A percentile compares a stretch with the other conserved stretches of the same genome.
phyloP scores from a whole-genome alignment of 1,140 invertebrate genomes.

The Oscheius sp. region DNA sequence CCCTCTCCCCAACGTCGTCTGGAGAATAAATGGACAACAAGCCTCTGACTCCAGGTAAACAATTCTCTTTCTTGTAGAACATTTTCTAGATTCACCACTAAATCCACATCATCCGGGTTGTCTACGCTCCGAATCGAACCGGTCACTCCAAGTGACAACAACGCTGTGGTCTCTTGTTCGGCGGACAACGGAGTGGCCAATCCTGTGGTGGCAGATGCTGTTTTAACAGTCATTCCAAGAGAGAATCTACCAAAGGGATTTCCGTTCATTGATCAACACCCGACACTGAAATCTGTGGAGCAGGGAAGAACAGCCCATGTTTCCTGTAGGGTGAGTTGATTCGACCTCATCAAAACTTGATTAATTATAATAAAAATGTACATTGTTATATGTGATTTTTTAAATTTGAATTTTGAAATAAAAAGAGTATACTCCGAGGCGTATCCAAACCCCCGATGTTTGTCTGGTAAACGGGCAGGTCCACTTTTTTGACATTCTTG shows the following conservation, averaged over 20 bases:
- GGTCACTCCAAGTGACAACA: constrained; percentile 76
- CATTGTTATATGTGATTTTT: no score
- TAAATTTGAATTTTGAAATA: no score
- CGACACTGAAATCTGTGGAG: constrained; percentile 85
- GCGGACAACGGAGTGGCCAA: constrained; percentile 93
- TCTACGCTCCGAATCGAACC: constrained; percentile 83
- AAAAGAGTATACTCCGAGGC: no score
- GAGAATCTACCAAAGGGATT: constrained; percentile 77
- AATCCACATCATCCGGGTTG: constrained; percentile 69
- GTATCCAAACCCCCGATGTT: no score
- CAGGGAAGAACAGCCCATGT: constrained; percentile 85
- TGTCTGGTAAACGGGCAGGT: no score
- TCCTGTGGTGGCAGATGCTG: constrained; percentile 81
- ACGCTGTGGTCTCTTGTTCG: constrained; percentile 87
- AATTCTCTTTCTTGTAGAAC: constrained; percentile 22
- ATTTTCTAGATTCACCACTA: constrained; percentile 63
- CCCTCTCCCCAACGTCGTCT: constrained; percentile 79
- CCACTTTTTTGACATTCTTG: no score
- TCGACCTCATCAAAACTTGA: no score
- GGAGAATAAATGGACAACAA: constrained; percentile 83
- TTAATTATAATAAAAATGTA: no score
- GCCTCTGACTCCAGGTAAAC: constrained; percentile 72
- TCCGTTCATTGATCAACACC: constrained; percentile 79
- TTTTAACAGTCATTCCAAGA: constrained; percentile 73
- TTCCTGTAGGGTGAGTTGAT: constrained; percentile 73